Evolutionary conservation across 2,888 invertebrate species (phyloP).

Genomic region (Camptogramma bilineatum): DNA sequence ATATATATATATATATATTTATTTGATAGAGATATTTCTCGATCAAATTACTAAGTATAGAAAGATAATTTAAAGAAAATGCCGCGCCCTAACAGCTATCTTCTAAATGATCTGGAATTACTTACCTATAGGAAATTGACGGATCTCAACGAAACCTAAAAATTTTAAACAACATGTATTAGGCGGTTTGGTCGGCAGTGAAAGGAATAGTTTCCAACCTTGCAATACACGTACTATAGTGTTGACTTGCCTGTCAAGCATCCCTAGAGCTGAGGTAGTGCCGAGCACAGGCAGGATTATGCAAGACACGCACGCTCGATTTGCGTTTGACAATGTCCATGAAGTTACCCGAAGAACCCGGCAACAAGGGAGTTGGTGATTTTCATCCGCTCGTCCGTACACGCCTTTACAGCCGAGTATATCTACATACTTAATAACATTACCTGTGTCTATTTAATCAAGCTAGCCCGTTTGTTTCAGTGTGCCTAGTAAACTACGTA

Average conservation of each 20-base stretch:
- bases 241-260: slow-evolving; percentile 9
- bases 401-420: not conserved
- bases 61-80: not conserved
- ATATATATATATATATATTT: too few species aligned
- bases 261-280: slow-evolving; percentile 6
- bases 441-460: not conserved
- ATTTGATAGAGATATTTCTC: too few species aligned
- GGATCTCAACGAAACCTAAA: too few species aligned
- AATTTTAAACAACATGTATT: not conserved
- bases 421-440: not conserved
- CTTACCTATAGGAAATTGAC: too few species aligned
- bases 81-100: not conserved
- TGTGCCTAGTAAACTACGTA: not conserved
- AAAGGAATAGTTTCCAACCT: not conserved
- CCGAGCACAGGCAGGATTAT: slow-evolving; percentile 10
- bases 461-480: not conserved
- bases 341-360: slow-evolving; percentile 8
- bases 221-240: not conserved
- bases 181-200: not conserved
- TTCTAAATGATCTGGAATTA: too few species aligned
- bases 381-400: slow-evolving; percentile 2
- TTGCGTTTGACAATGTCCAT: slow-evolving; percentile 18
- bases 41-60: too few species aligned
- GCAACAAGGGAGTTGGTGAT: slow-evolving; percentile 7
- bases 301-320: slow-evolving; percentile 13